These are phyloP conservation scores for Carposina sasakii DNA, from an alignment of 1,140 invertebrate species.

Conservation along the genomic window DNA sequence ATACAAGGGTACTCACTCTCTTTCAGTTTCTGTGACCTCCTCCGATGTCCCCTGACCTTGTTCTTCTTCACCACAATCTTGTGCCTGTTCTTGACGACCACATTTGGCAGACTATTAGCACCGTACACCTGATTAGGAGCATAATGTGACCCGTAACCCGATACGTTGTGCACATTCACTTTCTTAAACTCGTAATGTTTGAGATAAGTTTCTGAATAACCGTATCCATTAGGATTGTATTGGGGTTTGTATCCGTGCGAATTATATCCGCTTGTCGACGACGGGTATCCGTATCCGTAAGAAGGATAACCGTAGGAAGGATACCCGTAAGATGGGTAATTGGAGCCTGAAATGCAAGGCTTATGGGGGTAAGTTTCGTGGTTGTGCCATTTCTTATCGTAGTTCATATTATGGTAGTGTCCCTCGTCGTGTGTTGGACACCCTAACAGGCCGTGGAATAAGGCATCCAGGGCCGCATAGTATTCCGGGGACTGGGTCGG, in stretches of 20 bases:
- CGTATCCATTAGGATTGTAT: too few relatives aligned
- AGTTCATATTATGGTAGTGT: conserved; percentile 7
- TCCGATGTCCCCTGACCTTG: conserved; percentile 21
- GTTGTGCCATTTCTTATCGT: conserved; percentile 6
- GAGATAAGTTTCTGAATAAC: conserved; percentile 4
- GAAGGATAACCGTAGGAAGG: conserved; percentile 13
- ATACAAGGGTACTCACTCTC: conserved; percentile 31
- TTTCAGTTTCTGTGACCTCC: conserved; percentile 31
- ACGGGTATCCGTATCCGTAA: not conserved
- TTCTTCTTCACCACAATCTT: conserved; percentile 48
- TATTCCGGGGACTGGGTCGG: conserved; percentile 55
- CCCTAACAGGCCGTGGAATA: conserved; percentile 44
- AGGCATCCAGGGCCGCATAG: conserved; percentile 49
- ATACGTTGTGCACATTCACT: conserved; percentile 15
- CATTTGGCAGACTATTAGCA: too few relatives aligned
- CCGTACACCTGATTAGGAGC: conserved; percentile 38
- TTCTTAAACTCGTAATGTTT: too few relatives aligned
- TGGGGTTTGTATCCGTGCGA: too few relatives aligned
- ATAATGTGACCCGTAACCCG: conserved; percentile 26
- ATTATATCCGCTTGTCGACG: too few relatives aligned
- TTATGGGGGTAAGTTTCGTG: not conserved
- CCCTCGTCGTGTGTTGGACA: conserved; percentile 23
- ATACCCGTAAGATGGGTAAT: not conserved
- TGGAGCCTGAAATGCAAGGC: not conserved
- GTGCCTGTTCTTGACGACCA: conserved; percentile 36